phyloP scores from a whole-genome alignment of 2,797 vertebrate species.

The Chanos chanos region DNA sequence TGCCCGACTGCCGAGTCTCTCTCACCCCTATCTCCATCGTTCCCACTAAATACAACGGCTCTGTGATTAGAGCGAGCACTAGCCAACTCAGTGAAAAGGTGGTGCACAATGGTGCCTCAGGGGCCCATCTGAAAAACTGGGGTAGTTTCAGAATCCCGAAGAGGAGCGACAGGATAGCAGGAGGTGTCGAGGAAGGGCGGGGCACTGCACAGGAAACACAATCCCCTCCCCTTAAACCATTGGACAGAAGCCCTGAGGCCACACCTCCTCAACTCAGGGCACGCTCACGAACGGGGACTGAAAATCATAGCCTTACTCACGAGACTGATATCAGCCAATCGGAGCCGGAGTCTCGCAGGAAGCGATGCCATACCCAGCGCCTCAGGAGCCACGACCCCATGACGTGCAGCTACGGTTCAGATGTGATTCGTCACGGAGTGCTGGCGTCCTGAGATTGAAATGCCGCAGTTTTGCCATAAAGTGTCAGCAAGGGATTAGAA shows the following conservation, averaged over 20 bases:
- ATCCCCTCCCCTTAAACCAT: constrained; percentile 35
- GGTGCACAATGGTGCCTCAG: constrained; percentile 66
- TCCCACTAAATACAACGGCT: constrained; percentile 71
- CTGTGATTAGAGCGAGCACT: constrained; percentile 66
- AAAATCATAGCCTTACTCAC: constrained; percentile 75
- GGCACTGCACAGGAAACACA: constrained; percentile 44
- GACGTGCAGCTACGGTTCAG: constrained; percentile 77
- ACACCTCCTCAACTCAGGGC: constrained; percentile 67
- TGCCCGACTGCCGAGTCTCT: constrained; percentile 70
- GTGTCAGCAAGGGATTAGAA: no score
- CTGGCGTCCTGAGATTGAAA: constrained; percentile 91
- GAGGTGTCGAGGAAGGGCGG: constrained; percentile 49
- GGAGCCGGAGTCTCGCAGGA: constrained; percentile 68
- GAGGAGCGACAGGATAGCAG: constrained; percentile 76
- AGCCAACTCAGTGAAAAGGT: constrained; percentile 61
- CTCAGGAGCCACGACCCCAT: constrained; percentile 75
- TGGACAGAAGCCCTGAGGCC: constrained; percentile 43
- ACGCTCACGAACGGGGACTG: constrained; percentile 70
- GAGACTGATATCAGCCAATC: constrained; percentile 77
- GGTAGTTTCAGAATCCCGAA: constrained; percentile 96
- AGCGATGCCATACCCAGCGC: constrained; percentile 73
- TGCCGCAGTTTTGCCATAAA: no score
- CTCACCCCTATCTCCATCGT: constrained; percentile 50
- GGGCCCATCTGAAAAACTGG: constrained; percentile 84
- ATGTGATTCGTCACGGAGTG: constrained; percentile 89